phyloP scores from a whole-genome alignment of 2,888 invertebrate genomes.

The Zygaena filipendulae region DNA sequence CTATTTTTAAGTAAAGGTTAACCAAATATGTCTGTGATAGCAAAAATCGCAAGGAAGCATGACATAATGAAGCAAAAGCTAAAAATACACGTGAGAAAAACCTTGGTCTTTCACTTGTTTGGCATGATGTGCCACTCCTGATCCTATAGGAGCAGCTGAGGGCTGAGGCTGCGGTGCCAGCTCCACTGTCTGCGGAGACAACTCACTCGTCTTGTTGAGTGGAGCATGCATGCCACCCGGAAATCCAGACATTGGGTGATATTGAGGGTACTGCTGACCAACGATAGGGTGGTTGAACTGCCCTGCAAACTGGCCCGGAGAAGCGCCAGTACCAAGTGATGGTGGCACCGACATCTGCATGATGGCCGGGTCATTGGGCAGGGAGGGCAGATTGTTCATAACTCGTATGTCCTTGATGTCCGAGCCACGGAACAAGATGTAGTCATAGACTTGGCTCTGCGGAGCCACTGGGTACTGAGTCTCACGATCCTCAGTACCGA shows the following conservation, averaged over 20 bases:
- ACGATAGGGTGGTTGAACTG: constrained; percentile 80
- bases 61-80: constrained; percentile 45
- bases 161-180: constrained; percentile 40
- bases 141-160: constrained; percentile 50
- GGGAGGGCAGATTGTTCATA: constrained; percentile 85
- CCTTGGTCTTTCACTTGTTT: constrained; percentile 70
- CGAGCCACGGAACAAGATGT: constrained; percentile 96
- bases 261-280: constrained; percentile 64
- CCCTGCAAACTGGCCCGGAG: constrained; percentile 68
- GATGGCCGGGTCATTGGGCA: constrained; percentile 98
- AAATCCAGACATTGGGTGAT: constrained; percentile 64
- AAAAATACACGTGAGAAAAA: too few species aligned
- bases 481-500: constrained; percentile 98
- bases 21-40: too few species aligned
- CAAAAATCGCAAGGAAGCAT: constrained; percentile 60
- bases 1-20: too few species aligned
- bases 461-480: constrained; percentile 96
- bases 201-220: constrained; percentile 66
- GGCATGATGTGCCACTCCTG: constrained; percentile 52
- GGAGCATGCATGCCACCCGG: constrained; percentile 53
- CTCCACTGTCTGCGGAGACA: constrained; percentile 58
- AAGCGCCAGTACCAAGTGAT: constrained; percentile 71
- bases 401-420: constrained; percentile 99
- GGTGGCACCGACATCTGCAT: constrained; percentile 89
- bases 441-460: constrained; percentile 98